Conservation (phyloP, 2,797 vertebrate genomes). For the Lepilemur ruficaudatus region DNA sequence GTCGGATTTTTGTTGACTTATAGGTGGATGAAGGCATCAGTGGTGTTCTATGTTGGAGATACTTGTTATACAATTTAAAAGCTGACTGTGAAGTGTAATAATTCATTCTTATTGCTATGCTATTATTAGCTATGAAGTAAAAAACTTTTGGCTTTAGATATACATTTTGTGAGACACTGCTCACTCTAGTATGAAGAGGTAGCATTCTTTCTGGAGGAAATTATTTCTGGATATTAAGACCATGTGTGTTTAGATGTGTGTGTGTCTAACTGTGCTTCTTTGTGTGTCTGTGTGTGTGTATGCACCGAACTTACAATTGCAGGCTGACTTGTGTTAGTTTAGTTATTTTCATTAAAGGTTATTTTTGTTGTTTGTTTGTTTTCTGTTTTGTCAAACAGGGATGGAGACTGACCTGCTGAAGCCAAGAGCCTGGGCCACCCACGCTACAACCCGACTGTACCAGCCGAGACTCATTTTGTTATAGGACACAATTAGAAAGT, state of each 20-base stretch:
- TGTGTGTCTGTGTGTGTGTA: rapidly evolving
- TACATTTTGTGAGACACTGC: not conserved
- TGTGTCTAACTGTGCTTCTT: not conserved
- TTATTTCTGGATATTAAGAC: not conserved
- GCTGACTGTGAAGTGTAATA: not conserved
- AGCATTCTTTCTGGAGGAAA: not conserved
- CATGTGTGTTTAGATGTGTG: rapidly evolving
- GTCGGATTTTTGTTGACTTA: not conserved
- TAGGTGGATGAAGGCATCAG: not conserved
- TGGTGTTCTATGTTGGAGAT: not conserved
- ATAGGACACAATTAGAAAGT: not conserved
- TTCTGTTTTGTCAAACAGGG: not conserved
- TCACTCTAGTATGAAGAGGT: not conserved
- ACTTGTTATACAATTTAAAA: not conserved
- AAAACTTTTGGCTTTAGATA: not conserved
- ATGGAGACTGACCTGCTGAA: not conserved
- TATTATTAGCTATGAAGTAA: not conserved
- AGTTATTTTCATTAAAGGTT: not conserved
- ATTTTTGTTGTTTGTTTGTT: too few species aligned
- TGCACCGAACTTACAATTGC: rapidly evolving
- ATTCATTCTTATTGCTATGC: not conserved
- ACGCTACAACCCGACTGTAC: rapidly evolving
- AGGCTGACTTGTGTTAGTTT: rapidly evolving
- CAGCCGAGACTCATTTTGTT: too few species aligned
- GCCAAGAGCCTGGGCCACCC: not conserved